These are phyloP conservation scores for Thomomys bottae DNA, from an alignment of 2,113 vertebrate genomes.

Conservation along the genomic window DNA sequence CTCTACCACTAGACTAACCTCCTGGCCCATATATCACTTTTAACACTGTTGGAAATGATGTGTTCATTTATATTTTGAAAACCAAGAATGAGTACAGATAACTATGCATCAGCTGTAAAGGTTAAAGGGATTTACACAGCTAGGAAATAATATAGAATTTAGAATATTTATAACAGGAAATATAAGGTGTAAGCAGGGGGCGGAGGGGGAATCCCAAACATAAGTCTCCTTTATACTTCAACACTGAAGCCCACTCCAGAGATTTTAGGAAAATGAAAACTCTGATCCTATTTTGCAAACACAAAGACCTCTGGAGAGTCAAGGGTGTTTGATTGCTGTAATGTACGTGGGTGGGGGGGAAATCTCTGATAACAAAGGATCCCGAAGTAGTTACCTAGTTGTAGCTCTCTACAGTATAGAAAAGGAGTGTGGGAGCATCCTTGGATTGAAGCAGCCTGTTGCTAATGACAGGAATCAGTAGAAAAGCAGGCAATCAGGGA, in stretches of 20 bases:
- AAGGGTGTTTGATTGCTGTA: not conserved
- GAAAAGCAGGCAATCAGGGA: too few species aligned
- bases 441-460: not conserved
- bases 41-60: not conserved
- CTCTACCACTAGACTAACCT: too few species aligned
- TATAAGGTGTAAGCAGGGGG: not conserved
- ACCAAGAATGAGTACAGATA: not conserved
- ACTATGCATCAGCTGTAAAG: not conserved
- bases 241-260: not conserved
- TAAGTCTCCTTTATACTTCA: not conserved
- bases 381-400: not conserved
- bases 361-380: not conserved
- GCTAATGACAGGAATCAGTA: too few species aligned
- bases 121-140: not conserved
- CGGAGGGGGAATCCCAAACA: not conserved
- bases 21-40: not conserved
- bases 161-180: conserved; percentile 40
- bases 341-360: not conserved
- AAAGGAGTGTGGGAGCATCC: not conserved
- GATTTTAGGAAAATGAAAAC: not conserved
- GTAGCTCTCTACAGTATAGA: not conserved
- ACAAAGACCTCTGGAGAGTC: not conserved
- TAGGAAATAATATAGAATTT: conserved; percentile 34
- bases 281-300: not conserved
- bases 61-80: not conserved